Base-by-base conservation (phyloP, 1,140 invertebrate species). In the Chymomyza costata region DNA sequence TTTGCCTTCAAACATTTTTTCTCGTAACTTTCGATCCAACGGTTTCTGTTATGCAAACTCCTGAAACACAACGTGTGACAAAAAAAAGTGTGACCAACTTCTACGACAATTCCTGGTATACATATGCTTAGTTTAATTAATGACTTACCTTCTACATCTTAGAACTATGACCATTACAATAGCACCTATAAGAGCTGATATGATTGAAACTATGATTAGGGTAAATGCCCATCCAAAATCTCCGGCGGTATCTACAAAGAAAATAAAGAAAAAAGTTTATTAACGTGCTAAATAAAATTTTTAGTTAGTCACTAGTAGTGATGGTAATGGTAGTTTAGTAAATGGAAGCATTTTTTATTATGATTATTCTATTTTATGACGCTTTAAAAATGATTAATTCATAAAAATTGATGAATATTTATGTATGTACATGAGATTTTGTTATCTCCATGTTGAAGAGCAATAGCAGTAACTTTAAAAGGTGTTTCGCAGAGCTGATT, bases 151-250 rank as follows among this genome's bases (percentile, higher is more conserved):
- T 85, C 85, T 88, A 85, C 87, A 88, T 71, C 87, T 87, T 71
- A 88, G 82, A 64, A 87, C 86, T 86, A 86, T 85, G 76, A 88
- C 87, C 87, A 88, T 88, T 65, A 88, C 68, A 68, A 88, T 86
- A 76, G 87, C 87, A 65, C 87, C 87, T 83, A 88, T 86, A 50
- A 87, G 68, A 69, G 87, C 87, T 47, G 87, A 88, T 81, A 86
- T 85, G 69, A 88, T 83, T 66, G 87, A 88, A 59, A 88, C 87
- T 81, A 88, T 87, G 35, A 88, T 85, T 64, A 88, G 66, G 50
- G 87, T 88, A 54, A 88, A 84, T 34, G 87, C 86, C 87, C 87
- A 88, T 61, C 87, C 86, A 58, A 88, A 61, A 83, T 87, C 87
- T 43, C 86, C 86, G 39, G 64, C 58, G 55, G 82, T 69, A 86